These are phyloP conservation scores for Pasiphila rectangulata DNA, from an alignment of 2,888 invertebrate genomes.

Conservation along the genomic window DNA sequence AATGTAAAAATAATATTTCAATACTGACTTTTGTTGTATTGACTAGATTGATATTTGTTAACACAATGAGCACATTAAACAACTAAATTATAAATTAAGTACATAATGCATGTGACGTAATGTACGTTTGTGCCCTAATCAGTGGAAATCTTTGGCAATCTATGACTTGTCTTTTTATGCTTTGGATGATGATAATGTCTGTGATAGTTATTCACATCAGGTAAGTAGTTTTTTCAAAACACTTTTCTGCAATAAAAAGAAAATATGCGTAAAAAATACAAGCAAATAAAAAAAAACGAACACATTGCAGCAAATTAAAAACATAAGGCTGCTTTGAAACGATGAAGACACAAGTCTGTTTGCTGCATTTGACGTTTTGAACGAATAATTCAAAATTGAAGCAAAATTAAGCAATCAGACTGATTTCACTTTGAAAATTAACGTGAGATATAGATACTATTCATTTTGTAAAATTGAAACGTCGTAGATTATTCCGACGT, in stretches of 20 bases:
- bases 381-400: too few relatives aligned
- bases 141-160: constrained; percentile 8
- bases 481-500: too few relatives aligned
- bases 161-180: constrained; percentile 17
- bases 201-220: constrained; percentile 26
- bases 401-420: too few relatives aligned
- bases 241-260: constrained; percentile 22
- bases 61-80: constrained; percentile 36
- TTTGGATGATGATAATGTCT: constrained; percentile 22
- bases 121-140: constrained; percentile 11
- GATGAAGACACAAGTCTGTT: too few relatives aligned
- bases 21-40: constrained; percentile 46
- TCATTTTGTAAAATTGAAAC: too few relatives aligned
- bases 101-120: constrained; percentile 29
- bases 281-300: constrained; percentile 22
- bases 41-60: constrained; percentile 57
- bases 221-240: constrained; percentile 22
- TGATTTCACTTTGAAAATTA: too few relatives aligned
- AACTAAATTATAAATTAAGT: constrained; percentile 22
- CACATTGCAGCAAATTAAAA: too few relatives aligned
- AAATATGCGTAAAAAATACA: constrained; percentile 10
- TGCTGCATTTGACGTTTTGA: too few relatives aligned
- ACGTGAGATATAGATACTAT: too few relatives aligned
- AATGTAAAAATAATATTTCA: constrained; percentile 32
- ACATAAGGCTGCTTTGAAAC: too few relatives aligned